Evolutionary conservation across 2,888 invertebrate genomes (phyloP).

Genomic region (Malthinus seriepunctatus): DNA sequence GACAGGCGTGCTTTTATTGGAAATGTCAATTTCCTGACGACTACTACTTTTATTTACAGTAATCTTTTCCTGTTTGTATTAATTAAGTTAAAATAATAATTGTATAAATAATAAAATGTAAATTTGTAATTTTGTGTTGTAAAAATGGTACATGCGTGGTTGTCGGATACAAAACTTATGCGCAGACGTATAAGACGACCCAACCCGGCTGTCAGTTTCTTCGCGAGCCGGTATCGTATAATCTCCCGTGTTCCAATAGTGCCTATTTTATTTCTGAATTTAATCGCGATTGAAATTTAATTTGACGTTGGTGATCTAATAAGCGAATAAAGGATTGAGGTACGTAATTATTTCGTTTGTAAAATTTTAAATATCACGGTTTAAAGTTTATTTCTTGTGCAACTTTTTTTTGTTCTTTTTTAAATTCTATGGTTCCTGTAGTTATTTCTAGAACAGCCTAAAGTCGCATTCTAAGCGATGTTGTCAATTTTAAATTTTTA

Average conservation of each 20-base stretch:
- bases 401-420: too few relatives aligned
- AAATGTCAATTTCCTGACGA: background rate
- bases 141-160: conserved; percentile 16
- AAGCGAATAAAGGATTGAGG: too few relatives aligned
- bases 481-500: too few relatives aligned
- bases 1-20: background rate
- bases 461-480: background rate
- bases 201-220: conserved; percentile 34
- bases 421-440: too few relatives aligned
- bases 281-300: too few relatives aligned
- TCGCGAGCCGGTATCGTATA: conserved; percentile 33
- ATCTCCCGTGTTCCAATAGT: conserved; percentile 27
- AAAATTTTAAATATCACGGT: too few relatives aligned
- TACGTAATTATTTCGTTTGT: too few relatives aligned
- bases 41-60: background rate
- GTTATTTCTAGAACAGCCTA: conserved; percentile 15
- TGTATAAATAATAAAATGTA: background rate
- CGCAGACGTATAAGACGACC: conserved; percentile 30
- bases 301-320: too few relatives aligned
- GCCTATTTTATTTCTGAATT: conserved; percentile 26
- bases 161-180: conserved; percentile 6
- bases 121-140: conserved; percentile 1
- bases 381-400: too few relatives aligned
- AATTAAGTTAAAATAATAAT: too few relatives aligned
- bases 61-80: too few relatives aligned